Conservation (phyloP, 2,888 invertebrate species). For the Perithous albicinctus region DNA sequence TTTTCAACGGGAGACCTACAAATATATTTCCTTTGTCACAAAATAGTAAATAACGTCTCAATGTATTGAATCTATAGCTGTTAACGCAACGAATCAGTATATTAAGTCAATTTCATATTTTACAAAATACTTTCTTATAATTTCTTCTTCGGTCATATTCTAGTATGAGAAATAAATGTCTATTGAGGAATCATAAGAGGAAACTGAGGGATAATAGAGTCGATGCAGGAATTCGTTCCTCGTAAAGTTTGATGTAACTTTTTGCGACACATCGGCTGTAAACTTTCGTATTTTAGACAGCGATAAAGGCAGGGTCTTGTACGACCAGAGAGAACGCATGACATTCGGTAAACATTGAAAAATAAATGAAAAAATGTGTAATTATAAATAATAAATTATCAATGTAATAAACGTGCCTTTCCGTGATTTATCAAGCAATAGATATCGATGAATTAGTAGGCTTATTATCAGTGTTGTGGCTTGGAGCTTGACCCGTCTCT, state of each 20-base stretch:
- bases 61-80: conserved; percentile 12
- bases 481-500: conserved; percentile 23
- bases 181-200: conserved; percentile 14
- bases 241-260: conserved; percentile 39
- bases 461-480: conserved; percentile 39
- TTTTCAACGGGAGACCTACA: conserved; percentile 39
- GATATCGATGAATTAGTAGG: background rate
- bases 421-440: conserved; percentile 1
- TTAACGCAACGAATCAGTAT: conserved; percentile 31
- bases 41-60: conserved; percentile 31
- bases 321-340: conserved; percentile 29
- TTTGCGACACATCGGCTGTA: conserved; percentile 19
- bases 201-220: conserved; percentile 48
- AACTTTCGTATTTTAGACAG: conserved; percentile 26
- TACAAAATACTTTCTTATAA: conserved; percentile 33
- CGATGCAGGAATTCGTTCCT: conserved; percentile 26
- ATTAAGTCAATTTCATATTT: conserved; percentile 24
- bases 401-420: conserved; percentile 44
- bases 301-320: background rate
- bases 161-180: conserved; percentile 31
- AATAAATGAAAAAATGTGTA: conserved; percentile 39
- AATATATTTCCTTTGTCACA: conserved; percentile 21
- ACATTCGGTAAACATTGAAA: conserved; percentile 26
- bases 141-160: conserved; percentile 12
- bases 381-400: conserved; percentile 61